Evolutionary conservation across 2,888 invertebrate genomes (phyloP).

Genomic region (Pediacus dermestoides): DNA sequence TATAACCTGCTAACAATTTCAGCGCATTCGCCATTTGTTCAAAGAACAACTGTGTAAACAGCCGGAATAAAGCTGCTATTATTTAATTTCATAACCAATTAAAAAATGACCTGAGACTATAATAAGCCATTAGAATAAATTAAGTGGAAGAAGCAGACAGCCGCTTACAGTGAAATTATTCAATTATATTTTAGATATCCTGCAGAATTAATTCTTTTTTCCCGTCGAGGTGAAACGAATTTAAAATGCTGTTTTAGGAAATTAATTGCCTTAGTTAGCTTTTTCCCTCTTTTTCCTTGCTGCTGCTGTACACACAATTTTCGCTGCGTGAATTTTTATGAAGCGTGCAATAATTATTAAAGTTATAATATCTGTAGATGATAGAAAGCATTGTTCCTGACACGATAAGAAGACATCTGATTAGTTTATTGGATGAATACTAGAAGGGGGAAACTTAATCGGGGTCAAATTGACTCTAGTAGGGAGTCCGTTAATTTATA

Average conservation of each 20-base stretch:
- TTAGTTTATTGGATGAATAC: neutral
- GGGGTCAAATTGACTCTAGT: constrained; percentile 98
- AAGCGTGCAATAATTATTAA: too few relatives aligned
- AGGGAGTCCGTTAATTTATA: constrained; percentile 88
- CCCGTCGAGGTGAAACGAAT: constrained; percentile 14
- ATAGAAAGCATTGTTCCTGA: too few relatives aligned
- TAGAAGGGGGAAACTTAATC: constrained; percentile 57
- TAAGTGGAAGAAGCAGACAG: constrained; percentile 12
- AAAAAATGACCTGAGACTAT: constrained; percentile 13
- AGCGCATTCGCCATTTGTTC: too few relatives aligned
- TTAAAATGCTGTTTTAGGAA: constrained; percentile 12
- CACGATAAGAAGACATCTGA: too few relatives aligned
- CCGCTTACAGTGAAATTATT: constrained; percentile 14
- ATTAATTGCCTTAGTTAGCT: constrained; percentile 14
- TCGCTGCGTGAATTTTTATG: too few relatives aligned
- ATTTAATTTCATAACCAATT: constrained; percentile 8
- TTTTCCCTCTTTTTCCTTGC: constrained; percentile 6
- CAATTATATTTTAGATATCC: constrained; percentile 12
- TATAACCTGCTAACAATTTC: too few relatives aligned
- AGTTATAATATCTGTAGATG: too few relatives aligned
- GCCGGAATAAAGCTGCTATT: too few relatives aligned
- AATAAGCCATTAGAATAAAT: constrained; percentile 20
- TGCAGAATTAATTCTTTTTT: constrained; percentile 1
- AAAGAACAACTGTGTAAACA: too few relatives aligned
- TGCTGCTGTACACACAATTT: too few relatives aligned